phyloP scores from a whole-genome alignment of 2,113 vertebrate species.

The Ailurus styani region DNA sequence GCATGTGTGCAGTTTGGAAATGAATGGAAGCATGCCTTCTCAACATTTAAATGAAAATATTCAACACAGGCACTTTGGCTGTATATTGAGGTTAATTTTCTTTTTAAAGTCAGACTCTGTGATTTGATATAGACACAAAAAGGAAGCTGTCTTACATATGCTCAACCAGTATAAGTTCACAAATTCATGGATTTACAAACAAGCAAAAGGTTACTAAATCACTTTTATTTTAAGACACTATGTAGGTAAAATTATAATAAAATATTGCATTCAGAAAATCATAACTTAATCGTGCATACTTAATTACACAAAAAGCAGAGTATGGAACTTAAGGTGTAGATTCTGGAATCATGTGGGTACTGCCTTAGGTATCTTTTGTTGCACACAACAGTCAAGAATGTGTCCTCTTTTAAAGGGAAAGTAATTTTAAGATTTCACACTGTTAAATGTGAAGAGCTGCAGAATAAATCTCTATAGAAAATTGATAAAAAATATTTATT shows the following conservation, averaged over 20 bases:
- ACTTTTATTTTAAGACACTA: not conserved
- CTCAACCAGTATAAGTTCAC: not conserved
- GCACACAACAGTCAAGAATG: not conserved
- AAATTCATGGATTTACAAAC: not conserved
- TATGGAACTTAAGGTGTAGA: not conserved
- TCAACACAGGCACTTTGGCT: not conserved
- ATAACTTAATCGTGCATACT: not conserved
- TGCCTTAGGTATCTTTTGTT: not conserved
- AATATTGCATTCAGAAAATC: not conserved
- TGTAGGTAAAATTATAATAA: not conserved
- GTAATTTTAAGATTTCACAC: not conserved
- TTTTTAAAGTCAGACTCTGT: not conserved
- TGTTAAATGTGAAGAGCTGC: not conserved
- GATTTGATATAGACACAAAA: not conserved
- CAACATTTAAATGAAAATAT: not conserved
- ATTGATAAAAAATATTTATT: not conserved
- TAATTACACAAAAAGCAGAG: not conserved
- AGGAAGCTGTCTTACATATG: not conserved
- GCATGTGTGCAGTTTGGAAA: not conserved
- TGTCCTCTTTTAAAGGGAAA: not conserved
- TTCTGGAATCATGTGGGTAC: not conserved
- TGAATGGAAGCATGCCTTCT: not conserved
- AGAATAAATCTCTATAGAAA: not conserved
- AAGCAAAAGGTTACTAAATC: not conserved
- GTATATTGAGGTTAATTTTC: not conserved